Percentiles rank a stretch among this genome's conserved stretches.
These are phyloP conservation scores for Mohoua ochrocephala DNA, from an alignment of 2,113 vertebrate species.

Conservation along the genomic window DNA sequence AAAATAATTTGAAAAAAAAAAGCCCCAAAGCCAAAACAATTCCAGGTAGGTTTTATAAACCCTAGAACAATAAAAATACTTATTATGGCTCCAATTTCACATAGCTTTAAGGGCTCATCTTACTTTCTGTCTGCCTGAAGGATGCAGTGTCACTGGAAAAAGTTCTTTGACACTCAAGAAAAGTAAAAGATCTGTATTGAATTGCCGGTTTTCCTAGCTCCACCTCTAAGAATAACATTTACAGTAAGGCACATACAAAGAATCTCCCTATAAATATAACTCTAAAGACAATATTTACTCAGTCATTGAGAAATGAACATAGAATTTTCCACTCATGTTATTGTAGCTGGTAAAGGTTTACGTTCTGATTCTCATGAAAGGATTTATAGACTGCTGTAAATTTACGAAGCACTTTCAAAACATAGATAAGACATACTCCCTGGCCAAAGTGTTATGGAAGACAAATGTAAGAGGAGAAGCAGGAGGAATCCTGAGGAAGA, in stretches of 20 bases:
- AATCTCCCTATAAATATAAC: background rate
- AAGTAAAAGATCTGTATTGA: background rate
- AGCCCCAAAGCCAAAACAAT: background rate
- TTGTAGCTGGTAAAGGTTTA: background rate
- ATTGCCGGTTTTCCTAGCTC: background rate
- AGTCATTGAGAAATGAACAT: background rate
- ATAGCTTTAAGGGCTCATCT: background rate
- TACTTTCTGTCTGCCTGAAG: background rate
- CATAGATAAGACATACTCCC: background rate
- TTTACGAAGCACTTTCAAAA: background rate
- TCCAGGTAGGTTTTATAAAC: background rate
- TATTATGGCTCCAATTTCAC: background rate
- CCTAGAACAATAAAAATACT: background rate
- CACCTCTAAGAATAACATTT: constrained; percentile 27
- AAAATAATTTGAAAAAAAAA: background rate
- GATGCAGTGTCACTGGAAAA: background rate
- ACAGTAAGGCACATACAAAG: background rate
- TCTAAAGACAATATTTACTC: constrained; percentile 21
- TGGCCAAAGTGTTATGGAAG: background rate
- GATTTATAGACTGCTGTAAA: background rate
- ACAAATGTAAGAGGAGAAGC: background rate
- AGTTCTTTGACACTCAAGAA: background rate
- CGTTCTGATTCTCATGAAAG: background rate
- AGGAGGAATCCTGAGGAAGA: background rate
- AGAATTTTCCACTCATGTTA: background rate